A percentile compares a stretch with the other conserved stretches of the same genome.
phyloP scores from a whole-genome alignment of 1,140 invertebrate species.

The Dendroctonus valens region DNA sequence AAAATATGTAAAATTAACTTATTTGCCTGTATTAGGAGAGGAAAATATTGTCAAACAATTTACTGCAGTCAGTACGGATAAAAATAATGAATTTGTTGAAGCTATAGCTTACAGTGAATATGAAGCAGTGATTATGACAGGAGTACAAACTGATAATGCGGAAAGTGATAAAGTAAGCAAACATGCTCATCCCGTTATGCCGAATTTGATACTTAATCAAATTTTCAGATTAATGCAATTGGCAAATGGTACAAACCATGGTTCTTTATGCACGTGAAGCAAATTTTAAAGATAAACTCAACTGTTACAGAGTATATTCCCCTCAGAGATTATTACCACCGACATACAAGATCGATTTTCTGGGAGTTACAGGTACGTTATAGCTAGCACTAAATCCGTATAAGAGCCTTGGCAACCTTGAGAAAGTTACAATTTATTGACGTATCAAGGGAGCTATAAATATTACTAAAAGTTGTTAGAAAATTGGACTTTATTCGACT shows the following conservation, averaged over 20 bases:
- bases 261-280: conserved; percentile 79
- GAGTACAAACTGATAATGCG: conserved; percentile 60
- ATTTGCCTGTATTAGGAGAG: conserved; percentile 62
- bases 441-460: background rate
- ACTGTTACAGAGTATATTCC: conserved; percentile 70
- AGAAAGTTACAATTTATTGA: conserved; percentile 6
- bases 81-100: conserved; percentile 75
- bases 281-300: conserved; percentile 50
- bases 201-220: background rate
- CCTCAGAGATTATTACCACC: conserved; percentile 77
- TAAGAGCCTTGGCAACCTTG: conserved; percentile 4
- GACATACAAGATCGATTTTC: conserved; percentile 77
- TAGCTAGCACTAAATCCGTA: conserved; percentile 9
- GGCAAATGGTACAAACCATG: conserved; percentile 79
- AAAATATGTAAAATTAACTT: conserved; percentile 67
- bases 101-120: conserved; percentile 65
- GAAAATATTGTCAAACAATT: conserved; percentile 56
- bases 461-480: background rate
- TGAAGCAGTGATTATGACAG: conserved; percentile 74
- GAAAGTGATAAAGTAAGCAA: conserved; percentile 60
- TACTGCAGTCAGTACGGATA: conserved; percentile 54
- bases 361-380: conserved; percentile 73
- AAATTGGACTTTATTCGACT: background rate
- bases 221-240: conserved; percentile 63
- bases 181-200: conserved; percentile 20